Evolutionary conservation across 2,888 invertebrate species (phyloP).

Genomic region (Marasmarcha lunaedactyla): DNA sequence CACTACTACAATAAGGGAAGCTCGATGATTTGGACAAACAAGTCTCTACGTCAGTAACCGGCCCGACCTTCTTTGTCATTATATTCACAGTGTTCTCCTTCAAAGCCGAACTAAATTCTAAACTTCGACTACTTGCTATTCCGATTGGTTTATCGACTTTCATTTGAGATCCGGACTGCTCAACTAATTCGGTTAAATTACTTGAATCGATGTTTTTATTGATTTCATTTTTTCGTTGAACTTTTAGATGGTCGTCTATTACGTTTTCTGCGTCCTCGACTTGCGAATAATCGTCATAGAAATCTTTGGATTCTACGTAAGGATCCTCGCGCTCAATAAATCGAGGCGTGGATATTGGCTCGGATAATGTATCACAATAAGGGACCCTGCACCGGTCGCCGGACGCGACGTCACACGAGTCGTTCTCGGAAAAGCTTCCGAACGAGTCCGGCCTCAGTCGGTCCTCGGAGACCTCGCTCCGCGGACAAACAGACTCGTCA

Average conservation of each 20-base stretch:
- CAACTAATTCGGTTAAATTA: slow-evolving; percentile 29
- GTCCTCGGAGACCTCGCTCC: slow-evolving; percentile 59
- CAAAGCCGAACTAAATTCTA: slow-evolving; percentile 40
- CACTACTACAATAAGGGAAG: slow-evolving; percentile 38
- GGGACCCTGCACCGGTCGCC: slow-evolving; percentile 37
- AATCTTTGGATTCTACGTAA: slow-evolving; percentile 54
- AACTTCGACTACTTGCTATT: slow-evolving; percentile 40
- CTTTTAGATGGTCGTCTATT: slow-evolving; percentile 51
- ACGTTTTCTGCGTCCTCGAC: slow-evolving; percentile 56
- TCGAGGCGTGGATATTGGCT: slow-evolving; percentile 51
- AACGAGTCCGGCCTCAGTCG: slow-evolving; percentile 58
- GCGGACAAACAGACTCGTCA: slow-evolving; percentile 57
- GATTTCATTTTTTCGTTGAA: slow-evolving; percentile 60
- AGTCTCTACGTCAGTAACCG: slow-evolving; percentile 27
- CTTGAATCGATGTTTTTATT: slow-evolving; percentile 47
- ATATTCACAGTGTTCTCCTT: slow-evolving; percentile 58
- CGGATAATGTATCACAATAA: slow-evolving; percentile 55
- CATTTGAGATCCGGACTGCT: slow-evolving; percentile 23
- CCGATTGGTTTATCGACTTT: slow-evolving; percentile 42
- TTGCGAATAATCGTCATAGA: slow-evolving; percentile 36
- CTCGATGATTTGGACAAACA: slow-evolving; percentile 47
- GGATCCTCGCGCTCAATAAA: slow-evolving; percentile 62
- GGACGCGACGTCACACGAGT: slow-evolving; percentile 51
- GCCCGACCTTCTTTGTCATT: slow-evolving; percentile 36
- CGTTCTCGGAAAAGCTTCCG: slow-evolving; percentile 61